Evolutionary conservation across 1,140 invertebrate genomes (phyloP).

Genomic region (Harpegnathos saltator): DNA sequence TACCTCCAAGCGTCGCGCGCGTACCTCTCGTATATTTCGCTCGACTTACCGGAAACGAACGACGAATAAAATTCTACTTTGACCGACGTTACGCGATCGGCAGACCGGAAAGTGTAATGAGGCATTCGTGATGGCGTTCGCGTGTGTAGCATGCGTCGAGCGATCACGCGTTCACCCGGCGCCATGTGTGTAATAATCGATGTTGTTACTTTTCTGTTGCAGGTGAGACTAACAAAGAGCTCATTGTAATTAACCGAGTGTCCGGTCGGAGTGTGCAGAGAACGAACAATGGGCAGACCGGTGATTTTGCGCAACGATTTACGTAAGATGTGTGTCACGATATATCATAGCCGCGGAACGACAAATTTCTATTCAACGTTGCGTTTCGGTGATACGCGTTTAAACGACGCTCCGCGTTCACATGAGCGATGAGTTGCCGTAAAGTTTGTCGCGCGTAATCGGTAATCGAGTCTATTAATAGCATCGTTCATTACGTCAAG

Average conservation of each 20-base stretch:
- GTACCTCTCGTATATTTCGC: slow-evolving; percentile 44
- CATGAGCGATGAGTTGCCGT: too few relatives aligned
- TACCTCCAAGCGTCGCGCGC: neutral
- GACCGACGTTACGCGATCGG: slow-evolving; percentile 73
- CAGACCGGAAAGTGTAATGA: slow-evolving; percentile 79
- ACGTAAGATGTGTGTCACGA: neutral
- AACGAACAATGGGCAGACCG: slow-evolving; percentile 22
- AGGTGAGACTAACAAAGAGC: slow-evolving; percentile 71
- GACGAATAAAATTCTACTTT: slow-evolving; percentile 80
- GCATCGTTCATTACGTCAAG: neutral
- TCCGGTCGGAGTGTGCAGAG: slow-evolving; percentile 43
- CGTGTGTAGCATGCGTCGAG: slow-evolving; percentile 64
- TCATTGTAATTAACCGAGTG: slow-evolving; percentile 69
- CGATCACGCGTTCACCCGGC: slow-evolving; percentile 63
- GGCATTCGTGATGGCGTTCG: slow-evolving; percentile 59
- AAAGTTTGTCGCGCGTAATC: neutral
- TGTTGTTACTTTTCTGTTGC: slow-evolving; percentile 61
- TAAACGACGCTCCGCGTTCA: too few relatives aligned
- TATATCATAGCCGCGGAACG: neutral
- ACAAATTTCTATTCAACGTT: neutral
- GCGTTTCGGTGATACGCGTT: neutral
- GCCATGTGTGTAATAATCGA: slow-evolving; percentile 65
- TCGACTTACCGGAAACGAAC: slow-evolving; percentile 73
- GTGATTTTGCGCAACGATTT: slow-evolving; percentile 16
- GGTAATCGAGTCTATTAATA: neutral